Conservation (phyloP, 2,797 vertebrate genomes). For the Crax fasciolata region DNA sequence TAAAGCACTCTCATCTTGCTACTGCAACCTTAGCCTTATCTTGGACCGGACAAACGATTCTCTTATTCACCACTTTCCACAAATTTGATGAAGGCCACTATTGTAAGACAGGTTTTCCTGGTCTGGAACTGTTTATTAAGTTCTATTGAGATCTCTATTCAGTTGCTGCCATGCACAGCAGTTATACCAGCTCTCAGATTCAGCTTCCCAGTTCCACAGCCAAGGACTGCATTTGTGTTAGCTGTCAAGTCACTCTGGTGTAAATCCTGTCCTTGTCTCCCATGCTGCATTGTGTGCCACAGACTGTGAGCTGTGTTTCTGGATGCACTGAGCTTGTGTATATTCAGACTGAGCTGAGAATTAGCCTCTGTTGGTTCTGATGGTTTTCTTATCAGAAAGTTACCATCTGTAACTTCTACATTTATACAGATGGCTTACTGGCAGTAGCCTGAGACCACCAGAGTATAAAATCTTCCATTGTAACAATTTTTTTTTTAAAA, state of each 20-base stretch:
- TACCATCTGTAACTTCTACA: constrained; percentile 5
- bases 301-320: background rate
- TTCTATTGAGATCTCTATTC: background rate
- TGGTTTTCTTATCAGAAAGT: constrained; percentile 20
- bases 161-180: rapidly evolving
- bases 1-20: background rate
- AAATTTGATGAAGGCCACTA: background rate
- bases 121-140: background rate
- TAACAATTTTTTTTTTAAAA: background rate
- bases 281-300: background rate
- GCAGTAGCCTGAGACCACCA: background rate
- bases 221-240: background rate
- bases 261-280: background rate
- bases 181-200: background rate
- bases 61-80: background rate
- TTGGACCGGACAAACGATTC: background rate
- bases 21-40: background rate
- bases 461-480: background rate
- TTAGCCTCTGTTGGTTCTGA: background rate
- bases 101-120: background rate
- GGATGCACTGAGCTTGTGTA: background rate
- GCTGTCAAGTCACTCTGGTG: background rate
- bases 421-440: background rate
- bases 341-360: background rate
- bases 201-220: background rate